phyloP scores from a whole-genome alignment of 2,113 vertebrate species.

The Macheiramphus alcinus region DNA sequence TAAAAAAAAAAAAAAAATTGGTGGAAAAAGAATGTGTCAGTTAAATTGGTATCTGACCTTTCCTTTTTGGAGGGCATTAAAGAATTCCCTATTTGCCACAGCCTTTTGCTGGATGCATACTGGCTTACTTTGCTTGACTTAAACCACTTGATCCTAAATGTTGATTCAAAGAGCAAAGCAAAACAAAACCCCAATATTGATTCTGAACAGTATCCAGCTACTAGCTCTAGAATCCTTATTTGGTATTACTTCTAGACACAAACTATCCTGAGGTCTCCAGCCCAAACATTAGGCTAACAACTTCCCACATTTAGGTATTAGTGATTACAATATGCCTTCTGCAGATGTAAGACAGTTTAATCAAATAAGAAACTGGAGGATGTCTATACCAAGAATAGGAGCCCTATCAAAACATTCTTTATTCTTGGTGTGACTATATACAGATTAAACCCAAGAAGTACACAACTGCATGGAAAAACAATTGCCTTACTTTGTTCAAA shows the following conservation, averaged over 20 bases:
- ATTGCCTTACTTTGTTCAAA: background rate
- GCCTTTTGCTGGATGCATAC: background rate
- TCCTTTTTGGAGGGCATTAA: background rate
- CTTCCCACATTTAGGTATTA: background rate
- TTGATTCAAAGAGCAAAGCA: background rate
- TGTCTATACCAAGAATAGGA: background rate
- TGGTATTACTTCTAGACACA: background rate
- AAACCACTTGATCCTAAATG: background rate
- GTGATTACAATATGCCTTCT: background rate
- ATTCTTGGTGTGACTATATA: background rate
- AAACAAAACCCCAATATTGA: background rate
- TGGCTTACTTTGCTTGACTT: background rate
- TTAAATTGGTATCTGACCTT: background rate
- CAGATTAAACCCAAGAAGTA: background rate
- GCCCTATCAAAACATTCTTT: background rate
- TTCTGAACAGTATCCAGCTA: background rate
- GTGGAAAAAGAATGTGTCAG: background rate
- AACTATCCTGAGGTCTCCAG: background rate
- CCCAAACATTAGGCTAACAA: background rate
- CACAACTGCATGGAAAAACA: background rate
- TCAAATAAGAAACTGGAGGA: background rate
- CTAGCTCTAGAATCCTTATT: background rate
- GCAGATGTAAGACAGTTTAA: background rate
- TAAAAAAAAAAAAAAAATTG: background rate
- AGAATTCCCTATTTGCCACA: background rate